phyloP scores from a whole-genome alignment of 37 sponge, comb jelly and placozoan genomes.

The Amphimedon queenslandica region DNA sequence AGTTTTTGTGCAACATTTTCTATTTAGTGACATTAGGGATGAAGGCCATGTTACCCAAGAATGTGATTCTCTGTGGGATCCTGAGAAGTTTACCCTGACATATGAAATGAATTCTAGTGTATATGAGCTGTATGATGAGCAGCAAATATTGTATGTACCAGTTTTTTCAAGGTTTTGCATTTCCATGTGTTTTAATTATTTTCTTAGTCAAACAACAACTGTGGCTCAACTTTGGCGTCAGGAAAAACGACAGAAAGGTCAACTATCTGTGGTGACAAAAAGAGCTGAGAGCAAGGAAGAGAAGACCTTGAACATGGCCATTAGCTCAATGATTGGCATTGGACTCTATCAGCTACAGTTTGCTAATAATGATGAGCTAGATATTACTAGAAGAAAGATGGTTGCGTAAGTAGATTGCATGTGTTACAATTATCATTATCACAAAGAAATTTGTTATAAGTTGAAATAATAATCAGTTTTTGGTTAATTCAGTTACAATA shows the following conservation, averaged over 20 bases:
- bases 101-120: constrained; percentile 46
- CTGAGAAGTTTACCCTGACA: constrained; percentile 75
- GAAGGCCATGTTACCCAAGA: constrained; percentile 29
- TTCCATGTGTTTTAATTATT: not conserved
- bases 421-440: not conserved
- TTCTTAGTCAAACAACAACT: constrained; percentile 57
- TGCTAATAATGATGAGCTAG: constrained; percentile 82
- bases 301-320: constrained; percentile 79
- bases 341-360: constrained; percentile 81
- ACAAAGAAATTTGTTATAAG: not conserved
- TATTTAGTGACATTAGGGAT: constrained; percentile 15
- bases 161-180: not conserved
- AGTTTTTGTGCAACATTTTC: not conserved
- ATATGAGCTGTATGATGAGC: constrained; percentile 88
- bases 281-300: constrained; percentile 60
- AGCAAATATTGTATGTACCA: constrained; percentile 76
- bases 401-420: constrained; percentile 56
- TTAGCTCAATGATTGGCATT: constrained; percentile 69
- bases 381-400: constrained; percentile 83
- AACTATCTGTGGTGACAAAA: constrained; percentile 50
- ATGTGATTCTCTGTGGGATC: constrained; percentile 36
- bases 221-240: constrained; percentile 43
- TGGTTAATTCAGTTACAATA: not conserved
- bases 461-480: too few relatives aligned
- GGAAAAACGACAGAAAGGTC: constrained; percentile 27